phyloP scores from a whole-genome alignment of 2,113 vertebrate species.

The Campylorhamphus procurvoides region DNA sequence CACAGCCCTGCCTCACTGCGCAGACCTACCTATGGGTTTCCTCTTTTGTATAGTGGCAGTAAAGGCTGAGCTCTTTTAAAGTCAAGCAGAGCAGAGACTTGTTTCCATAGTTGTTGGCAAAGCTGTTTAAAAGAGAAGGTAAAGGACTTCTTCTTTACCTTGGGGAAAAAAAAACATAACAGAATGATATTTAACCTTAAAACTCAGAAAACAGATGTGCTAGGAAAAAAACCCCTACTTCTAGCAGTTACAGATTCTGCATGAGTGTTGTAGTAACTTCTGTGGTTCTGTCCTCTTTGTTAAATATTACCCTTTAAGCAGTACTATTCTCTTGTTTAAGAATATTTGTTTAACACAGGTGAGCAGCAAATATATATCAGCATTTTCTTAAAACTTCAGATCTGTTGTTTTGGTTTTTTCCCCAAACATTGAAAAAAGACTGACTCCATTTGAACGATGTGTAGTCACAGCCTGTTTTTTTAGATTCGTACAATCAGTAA shows the following conservation, averaged over 20 bases:
- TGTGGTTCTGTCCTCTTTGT: background rate
- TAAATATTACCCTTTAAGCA: background rate
- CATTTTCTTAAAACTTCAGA: background rate
- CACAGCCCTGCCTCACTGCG: rapidly evolving
- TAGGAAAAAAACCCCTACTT: background rate
- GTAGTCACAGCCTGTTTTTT: background rate
- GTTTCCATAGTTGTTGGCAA: background rate
- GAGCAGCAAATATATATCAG: background rate
- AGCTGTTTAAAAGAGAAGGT: background rate
- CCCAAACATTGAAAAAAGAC: background rate
- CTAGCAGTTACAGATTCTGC: background rate
- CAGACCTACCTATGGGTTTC: background rate
- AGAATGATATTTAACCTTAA: background rate
- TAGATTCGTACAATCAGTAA: background rate
- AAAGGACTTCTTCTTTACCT: background rate
- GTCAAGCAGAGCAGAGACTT: background rate
- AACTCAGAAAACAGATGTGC: background rate
- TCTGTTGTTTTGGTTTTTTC: background rate
- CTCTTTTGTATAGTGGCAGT: background rate
- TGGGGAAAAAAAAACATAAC: background rate
- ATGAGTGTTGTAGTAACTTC: background rate
- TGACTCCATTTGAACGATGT: background rate
- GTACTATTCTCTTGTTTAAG: background rate
- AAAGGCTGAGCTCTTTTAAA: background rate
- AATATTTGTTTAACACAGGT: background rate